Percentiles rank a stretch among this genome's conserved stretches.
These are phyloP conservation scores for Hermodice carunculata DNA, from an alignment of 2,888 invertebrate genomes.

Conservation along the genomic window DNA sequence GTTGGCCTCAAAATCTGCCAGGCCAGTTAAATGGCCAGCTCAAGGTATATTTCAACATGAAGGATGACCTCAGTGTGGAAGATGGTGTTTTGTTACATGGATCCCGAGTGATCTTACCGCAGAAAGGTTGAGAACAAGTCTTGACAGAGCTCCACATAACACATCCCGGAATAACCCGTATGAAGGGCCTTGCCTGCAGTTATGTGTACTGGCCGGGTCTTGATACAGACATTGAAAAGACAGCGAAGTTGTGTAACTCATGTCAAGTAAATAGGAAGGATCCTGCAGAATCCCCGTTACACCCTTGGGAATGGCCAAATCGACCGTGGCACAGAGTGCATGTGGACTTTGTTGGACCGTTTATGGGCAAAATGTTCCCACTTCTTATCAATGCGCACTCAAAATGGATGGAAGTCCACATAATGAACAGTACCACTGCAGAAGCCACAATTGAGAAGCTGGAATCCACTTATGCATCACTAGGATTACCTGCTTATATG, in stretches of 20 bases:
- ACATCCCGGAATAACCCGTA: conserved; percentile 40
- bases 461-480: conserved; percentile 24
- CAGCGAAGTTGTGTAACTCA: neutral
- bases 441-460: conserved; percentile 34
- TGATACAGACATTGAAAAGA: conserved; percentile 33
- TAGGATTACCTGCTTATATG: conserved; percentile 40
- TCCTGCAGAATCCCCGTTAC: conserved; percentile 42
- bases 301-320: conserved; percentile 48
- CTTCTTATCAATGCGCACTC: conserved; percentile 43
- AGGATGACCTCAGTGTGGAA: conserved; percentile 24
- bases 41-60: too few species aligned
- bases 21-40: too few species aligned
- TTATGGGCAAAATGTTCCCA: conserved; percentile 36
- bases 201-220: conserved; percentile 46
- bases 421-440: conserved; percentile 29
- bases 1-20: too few species aligned
- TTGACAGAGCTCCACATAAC: conserved; percentile 34
- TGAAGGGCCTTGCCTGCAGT: conserved; percentile 40
- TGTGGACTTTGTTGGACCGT: conserved; percentile 48
- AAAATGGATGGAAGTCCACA: conserved; percentile 42
- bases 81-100: conserved; percentile 34
- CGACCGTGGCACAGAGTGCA: conserved; percentile 48
- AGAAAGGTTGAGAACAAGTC: conserved; percentile 15
- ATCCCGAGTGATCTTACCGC: conserved; percentile 38
- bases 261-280: conserved; percentile 24